Conservation (phyloP, 1,140 invertebrate species). For the Ephestia elutella region DNA sequence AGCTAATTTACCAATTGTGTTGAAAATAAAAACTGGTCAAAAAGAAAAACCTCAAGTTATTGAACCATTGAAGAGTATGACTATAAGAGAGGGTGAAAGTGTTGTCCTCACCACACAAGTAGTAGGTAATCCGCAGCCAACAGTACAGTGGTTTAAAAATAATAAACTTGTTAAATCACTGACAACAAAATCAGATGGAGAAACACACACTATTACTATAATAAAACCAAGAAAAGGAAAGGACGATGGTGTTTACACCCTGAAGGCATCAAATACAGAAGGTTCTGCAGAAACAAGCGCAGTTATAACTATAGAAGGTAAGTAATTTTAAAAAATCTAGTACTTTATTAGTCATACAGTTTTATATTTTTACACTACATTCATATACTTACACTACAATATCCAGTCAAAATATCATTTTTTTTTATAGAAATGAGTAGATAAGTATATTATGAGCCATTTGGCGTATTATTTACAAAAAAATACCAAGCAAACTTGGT, state of each 20-base stretch:
- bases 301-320: conserved; percentile 87
- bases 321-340: conserved; percentile 18
- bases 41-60: conserved; percentile 87
- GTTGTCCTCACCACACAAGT: conserved; percentile 85
- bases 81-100: conserved; percentile 85
- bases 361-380: too few relatives aligned
- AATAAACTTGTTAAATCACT: conserved; percentile 78
- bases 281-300: conserved; percentile 85
- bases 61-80: conserved; percentile 83
- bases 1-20: conserved; percentile 84
- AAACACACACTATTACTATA: conserved; percentile 80
- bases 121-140: conserved; percentile 86
- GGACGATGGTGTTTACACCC: conserved; percentile 86
- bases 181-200: conserved; percentile 78
- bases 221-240: conserved; percentile 78
- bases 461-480: too few relatives aligned
- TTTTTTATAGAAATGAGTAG: too few relatives aligned
- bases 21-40: conserved; percentile 87
- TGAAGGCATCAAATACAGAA: conserved; percentile 85
- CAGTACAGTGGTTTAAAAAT: conserved; percentile 86
- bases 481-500: too few relatives aligned
- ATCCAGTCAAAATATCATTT: too few relatives aligned
- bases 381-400: too few relatives aligned
- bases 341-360: background rate
- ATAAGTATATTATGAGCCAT: too few relatives aligned